A percentile compares a stretch with the other conserved stretches of the same genome.
Evolutionary conservation across 2,113 vertebrate species (phyloP).

Genomic region (Geothlypis trichas): DNA sequence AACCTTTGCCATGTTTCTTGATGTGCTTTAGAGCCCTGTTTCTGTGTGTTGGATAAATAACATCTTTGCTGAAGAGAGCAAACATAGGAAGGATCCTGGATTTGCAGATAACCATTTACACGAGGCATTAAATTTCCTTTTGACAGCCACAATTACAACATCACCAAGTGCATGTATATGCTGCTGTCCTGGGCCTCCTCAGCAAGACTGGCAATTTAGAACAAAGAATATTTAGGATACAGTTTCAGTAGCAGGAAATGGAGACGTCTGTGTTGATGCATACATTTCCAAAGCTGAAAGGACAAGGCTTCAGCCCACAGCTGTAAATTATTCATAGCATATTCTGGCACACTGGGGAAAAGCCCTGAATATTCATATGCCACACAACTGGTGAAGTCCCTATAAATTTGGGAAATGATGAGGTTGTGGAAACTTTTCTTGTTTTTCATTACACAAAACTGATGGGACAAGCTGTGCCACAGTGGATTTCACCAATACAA

Average conservation of each 20-base stretch:
- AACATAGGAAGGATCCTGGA: background rate
- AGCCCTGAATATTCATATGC: conserved; percentile 70
- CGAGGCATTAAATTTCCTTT: background rate
- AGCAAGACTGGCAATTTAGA: background rate
- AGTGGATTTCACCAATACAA: conserved; percentile 25
- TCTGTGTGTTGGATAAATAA: background rate
- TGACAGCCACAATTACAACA: background rate
- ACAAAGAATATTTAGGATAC: conserved; percentile 37
- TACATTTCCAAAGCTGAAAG: conserved; percentile 65
- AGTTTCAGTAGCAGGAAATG: conserved; percentile 39
- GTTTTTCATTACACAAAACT: conserved; percentile 24
- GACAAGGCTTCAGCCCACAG: conserved; percentile 62
- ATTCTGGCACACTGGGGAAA: conserved; percentile 58
- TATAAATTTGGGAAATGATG: conserved; percentile 51
- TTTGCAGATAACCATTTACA: background rate
- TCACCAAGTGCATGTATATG: background rate
- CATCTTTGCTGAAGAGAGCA: background rate
- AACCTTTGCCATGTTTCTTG: background rate
- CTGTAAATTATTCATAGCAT: conserved; percentile 73
- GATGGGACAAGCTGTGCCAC: conserved; percentile 1
- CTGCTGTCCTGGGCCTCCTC: background rate
- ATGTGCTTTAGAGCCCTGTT: background rate
- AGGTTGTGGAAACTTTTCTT: conserved; percentile 37
- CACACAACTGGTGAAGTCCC: conserved; percentile 45
- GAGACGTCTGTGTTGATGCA: conserved; percentile 41